Evolutionary conservation across 1,140 invertebrate genomes (phyloP).

Genomic region (Scaptomyza montana): DNA sequence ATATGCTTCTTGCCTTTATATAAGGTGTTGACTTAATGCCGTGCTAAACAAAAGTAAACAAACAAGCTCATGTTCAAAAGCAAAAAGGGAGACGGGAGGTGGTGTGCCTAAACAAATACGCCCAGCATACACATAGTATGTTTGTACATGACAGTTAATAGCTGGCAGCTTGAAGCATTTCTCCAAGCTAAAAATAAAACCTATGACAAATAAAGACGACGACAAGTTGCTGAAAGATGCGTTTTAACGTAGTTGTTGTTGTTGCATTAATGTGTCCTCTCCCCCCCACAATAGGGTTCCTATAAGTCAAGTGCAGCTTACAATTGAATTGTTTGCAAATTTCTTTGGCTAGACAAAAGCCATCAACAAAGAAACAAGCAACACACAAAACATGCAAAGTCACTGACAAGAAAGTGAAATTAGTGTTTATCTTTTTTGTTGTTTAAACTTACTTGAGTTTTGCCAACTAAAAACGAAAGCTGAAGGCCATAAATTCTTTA

Average conservation of each 20-base stretch:
- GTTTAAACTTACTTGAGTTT: not conserved
- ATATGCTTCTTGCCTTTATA: slow-evolving; percentile 40
- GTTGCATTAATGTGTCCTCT: slow-evolving; percentile 32
- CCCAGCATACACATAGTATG: slow-evolving; percentile 4
- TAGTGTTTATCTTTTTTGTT: slow-evolving; percentile 27
- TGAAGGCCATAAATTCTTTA: slow-evolving; percentile 53
- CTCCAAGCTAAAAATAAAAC: slow-evolving; percentile 31
- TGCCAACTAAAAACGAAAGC: slow-evolving; percentile 49
- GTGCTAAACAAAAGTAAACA: slow-evolving; percentile 51
- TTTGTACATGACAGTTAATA: slow-evolving; percentile 15
- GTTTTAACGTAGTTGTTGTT: slow-evolving; percentile 56
- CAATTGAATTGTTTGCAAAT: slow-evolving; percentile 27
- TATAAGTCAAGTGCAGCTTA: slow-evolving; percentile 46
- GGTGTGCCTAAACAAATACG: slow-evolving; percentile 10
- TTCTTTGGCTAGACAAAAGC: slow-evolving; percentile 40
- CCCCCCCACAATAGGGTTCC: slow-evolving; percentile 32
- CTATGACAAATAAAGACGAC: not conserved
- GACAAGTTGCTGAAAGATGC: slow-evolving; percentile 41
- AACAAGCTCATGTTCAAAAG: slow-evolving; percentile 44
- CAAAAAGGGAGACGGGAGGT: no score
- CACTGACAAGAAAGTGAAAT: slow-evolving; percentile 67
- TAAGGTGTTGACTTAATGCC: slow-evolving; percentile 53
- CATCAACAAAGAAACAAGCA: slow-evolving; percentile 3
- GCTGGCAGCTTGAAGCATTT: slow-evolving; percentile 45
- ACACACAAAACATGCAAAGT: slow-evolving; percentile 8